These are phyloP conservation scores for Limenitis camilla DNA, from an alignment of 2,888 invertebrate genomes.

Conservation along the genomic window DNA sequence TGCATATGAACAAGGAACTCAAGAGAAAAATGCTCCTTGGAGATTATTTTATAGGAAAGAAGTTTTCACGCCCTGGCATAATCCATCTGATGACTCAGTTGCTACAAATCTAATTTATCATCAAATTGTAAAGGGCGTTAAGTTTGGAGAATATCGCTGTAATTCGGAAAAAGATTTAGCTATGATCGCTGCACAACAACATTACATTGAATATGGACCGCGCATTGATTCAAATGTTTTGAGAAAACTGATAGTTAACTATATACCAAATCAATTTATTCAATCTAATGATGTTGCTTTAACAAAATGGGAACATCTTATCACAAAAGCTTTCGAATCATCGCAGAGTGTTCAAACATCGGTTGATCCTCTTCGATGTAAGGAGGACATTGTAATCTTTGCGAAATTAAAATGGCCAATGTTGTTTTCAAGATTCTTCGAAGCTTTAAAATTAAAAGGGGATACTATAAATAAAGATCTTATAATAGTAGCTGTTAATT, in stretches of 20 bases:
- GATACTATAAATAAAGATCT: slow-evolving; percentile 79
- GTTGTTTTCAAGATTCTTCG: slow-evolving; percentile 94
- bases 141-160: slow-evolving; percentile 93
- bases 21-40: slow-evolving; percentile 91
- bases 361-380: slow-evolving; percentile 80
- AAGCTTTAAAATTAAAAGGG: slow-evolving; percentile 86
- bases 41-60: slow-evolving; percentile 90
- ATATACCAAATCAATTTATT: slow-evolving; percentile 85
- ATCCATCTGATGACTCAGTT: slow-evolving; percentile 84
- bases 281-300: slow-evolving; percentile 77
- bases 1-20: slow-evolving; percentile 90
- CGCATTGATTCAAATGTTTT: slow-evolving; percentile 80
- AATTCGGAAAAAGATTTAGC: slow-evolving; percentile 88
- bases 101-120: slow-evolving; percentile 93
- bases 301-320: slow-evolving; percentile 81
- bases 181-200: slow-evolving; percentile 91
- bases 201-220: slow-evolving; percentile 87
- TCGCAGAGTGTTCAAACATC: slow-evolving; percentile 82
- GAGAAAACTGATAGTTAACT: slow-evolving; percentile 81
- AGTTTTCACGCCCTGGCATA: slow-evolving; percentile 94
- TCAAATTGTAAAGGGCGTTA: slow-evolving; percentile 90
- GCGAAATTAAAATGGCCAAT: slow-evolving; percentile 96
- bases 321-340: slow-evolving; percentile 81
- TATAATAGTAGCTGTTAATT: slow-evolving; percentile 94
- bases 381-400: slow-evolving; percentile 93